These are phyloP conservation scores for Amphiprion clarkii DNA, from an alignment of 2,797 vertebrate genomes.

Conservation along the genomic window DNA sequence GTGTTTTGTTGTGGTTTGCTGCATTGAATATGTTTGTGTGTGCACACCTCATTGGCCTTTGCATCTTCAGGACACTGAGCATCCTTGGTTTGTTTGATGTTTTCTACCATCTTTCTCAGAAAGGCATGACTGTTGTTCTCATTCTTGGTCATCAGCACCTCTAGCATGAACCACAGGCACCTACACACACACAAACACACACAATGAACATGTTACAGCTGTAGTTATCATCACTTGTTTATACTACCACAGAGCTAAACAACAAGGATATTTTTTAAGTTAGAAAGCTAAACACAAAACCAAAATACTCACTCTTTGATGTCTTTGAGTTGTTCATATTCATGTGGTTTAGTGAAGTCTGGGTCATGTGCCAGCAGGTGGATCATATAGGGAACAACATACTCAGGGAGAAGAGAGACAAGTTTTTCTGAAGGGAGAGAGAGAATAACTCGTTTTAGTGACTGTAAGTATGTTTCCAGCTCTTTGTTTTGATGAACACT, in stretches of 20 bases:
- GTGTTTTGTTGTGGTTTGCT: not conserved
- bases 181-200: constrained; percentile 71
- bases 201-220: constrained; percentile 6
- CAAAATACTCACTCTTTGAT: constrained; percentile 94
- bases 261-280: too few relatives aligned
- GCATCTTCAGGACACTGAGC: constrained; percentile 96
- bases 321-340: constrained; percentile 97
- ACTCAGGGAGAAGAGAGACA: constrained; percentile 95
- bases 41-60: constrained; percentile 94
- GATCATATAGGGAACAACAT: constrained; percentile 98
- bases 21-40: not conserved
- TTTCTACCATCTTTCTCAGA: constrained; percentile 98
- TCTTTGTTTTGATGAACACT: not conserved
- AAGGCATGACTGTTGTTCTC: constrained; percentile 99
- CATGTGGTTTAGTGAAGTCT: constrained; percentile 98
- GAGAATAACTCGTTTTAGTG: not conserved
- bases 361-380: constrained; percentile 98
- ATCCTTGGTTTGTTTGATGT: constrained; percentile 98
- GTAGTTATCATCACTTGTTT: too few relatives aligned
- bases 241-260: too few relatives aligned
- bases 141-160: constrained; percentile 99
- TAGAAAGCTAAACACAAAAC: not conserved
- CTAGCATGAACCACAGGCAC: constrained; percentile 99
- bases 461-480: not conserved
- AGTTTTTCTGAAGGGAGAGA: constrained; percentile 90